Evolutionary conservation across 2,113 vertebrate species (phyloP).

Genomic region (Bufo gargarizans): DNA sequence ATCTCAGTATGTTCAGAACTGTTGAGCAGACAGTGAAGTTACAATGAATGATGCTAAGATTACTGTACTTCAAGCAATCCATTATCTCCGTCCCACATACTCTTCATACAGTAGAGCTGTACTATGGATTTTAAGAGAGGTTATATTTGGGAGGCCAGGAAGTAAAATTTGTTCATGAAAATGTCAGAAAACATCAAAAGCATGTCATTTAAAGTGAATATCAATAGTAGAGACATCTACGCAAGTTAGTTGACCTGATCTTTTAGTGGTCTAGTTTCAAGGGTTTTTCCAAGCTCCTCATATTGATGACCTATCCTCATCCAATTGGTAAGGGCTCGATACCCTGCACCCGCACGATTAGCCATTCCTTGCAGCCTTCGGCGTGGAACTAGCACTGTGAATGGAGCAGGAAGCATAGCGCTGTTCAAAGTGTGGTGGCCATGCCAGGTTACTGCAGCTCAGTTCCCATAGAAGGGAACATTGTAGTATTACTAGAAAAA

Average conservation of each 20-base stretch:
- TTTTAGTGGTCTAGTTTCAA: background rate
- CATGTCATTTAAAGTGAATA: background rate
- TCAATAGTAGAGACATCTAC: background rate
- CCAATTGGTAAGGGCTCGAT: no score
- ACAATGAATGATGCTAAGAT: constrained; percentile 32
- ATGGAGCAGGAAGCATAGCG: no score
- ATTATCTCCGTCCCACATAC: constrained; percentile 26
- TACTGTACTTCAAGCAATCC: constrained; percentile 35
- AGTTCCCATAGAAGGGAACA: no score
- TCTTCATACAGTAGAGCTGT: constrained; percentile 8
- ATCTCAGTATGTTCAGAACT: constrained; percentile 21
- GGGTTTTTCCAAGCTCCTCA: background rate
- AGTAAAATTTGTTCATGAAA: constrained; percentile 15
- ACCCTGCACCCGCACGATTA: no score
- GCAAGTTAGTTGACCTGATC: background rate
- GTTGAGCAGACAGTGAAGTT: constrained; percentile 25
- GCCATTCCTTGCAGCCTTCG: no score
- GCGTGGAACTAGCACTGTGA: no score
- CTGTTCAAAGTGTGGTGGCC: no score
- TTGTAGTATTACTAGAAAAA: no score
- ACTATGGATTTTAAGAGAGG: constrained; percentile 1
- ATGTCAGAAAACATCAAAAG: background rate
- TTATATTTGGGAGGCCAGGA: constrained; percentile 16
- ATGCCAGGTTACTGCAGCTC: no score
- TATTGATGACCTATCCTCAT: no score